These are phyloP conservation scores for Peucedramus taeniatus DNA, from an alignment of 2,113 vertebrate genomes.

Conservation along the genomic window DNA sequence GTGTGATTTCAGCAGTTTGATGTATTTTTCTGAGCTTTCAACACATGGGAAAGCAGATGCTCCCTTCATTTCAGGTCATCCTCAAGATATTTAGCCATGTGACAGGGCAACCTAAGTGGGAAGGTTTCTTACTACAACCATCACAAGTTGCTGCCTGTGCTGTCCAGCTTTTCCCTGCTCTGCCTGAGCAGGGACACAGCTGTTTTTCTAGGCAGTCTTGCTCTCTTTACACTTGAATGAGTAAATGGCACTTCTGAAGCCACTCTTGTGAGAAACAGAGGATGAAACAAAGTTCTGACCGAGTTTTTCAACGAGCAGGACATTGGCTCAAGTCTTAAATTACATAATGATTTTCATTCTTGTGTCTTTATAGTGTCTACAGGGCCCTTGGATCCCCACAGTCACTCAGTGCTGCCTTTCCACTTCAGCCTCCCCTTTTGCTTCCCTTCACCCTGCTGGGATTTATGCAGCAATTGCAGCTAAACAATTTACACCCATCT, in stretches of 20 bases:
- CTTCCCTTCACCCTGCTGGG: background rate
- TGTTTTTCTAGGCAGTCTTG: background rate
- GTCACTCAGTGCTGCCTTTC: background rate
- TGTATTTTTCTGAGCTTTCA: background rate
- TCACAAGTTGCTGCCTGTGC: background rate
- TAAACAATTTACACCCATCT: background rate
- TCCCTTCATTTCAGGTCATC: background rate
- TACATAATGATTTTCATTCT: fast-evolving
- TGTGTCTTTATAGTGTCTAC: background rate
- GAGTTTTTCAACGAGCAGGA: background rate
- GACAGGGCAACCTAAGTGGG: background rate
- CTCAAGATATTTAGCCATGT: background rate
- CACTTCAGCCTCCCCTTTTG: background rate
- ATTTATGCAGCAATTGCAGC: background rate
- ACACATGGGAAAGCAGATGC: background rate
- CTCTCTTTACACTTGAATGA: background rate
- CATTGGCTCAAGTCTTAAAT: background rate
- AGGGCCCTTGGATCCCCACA: no score
- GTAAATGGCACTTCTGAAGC: background rate
- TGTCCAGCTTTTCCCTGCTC: background rate
- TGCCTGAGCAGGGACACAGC: background rate
- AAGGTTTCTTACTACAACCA: fast-evolving
- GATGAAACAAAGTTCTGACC: background rate
- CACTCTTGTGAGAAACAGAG: background rate
- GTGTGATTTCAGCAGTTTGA: background rate